These are phyloP conservation scores for Macrotrachela quadricornifera DNA, from an alignment of 1,140 invertebrate species.

Conservation along the genomic window DNA sequence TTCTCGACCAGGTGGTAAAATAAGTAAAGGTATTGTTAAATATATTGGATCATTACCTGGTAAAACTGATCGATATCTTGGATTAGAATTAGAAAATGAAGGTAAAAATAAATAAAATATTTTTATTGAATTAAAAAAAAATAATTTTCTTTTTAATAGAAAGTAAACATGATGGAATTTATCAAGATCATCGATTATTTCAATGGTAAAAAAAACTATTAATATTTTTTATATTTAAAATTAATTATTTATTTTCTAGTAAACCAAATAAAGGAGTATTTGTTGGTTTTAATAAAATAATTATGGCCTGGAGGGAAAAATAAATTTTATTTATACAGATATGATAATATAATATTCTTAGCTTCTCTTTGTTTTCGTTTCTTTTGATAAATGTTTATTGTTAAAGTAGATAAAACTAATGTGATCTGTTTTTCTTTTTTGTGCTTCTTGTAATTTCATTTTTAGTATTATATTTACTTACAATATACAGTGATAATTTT, in stretches of 20 bases:
- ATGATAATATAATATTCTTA: no score
- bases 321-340: no score
- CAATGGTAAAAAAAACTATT: slow-evolving; percentile 17
- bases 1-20: slow-evolving; percentile 24
- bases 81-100: slow-evolving; percentile 27
- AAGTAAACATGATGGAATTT: slow-evolving; percentile 29
- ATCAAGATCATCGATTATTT: slow-evolving; percentile 25
- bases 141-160: slow-evolving; percentile 13
- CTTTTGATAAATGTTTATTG: no score
- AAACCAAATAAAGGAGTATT: slow-evolving; percentile 30
- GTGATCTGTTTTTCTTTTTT: no score
- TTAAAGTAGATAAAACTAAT: no score
- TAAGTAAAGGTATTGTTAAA: slow-evolving; percentile 24
- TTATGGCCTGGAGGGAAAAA: slow-evolving; percentile 22
- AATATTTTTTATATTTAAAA: background rate
- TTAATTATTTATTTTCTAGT: slow-evolving; percentile 16
- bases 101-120: slow-evolving; percentile 12
- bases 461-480: no score
- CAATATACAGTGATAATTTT: no score
- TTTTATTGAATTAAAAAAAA: background rate
- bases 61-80: slow-evolving; percentile 23
- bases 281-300: slow-evolving; percentile 28
- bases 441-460: no score
- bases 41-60: slow-evolving; percentile 27
- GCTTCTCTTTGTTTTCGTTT: no score